These are phyloP conservation scores for Dinoponera quadriceps DNA, from an alignment of 1,140 invertebrate genomes.

Conservation along the genomic window DNA sequence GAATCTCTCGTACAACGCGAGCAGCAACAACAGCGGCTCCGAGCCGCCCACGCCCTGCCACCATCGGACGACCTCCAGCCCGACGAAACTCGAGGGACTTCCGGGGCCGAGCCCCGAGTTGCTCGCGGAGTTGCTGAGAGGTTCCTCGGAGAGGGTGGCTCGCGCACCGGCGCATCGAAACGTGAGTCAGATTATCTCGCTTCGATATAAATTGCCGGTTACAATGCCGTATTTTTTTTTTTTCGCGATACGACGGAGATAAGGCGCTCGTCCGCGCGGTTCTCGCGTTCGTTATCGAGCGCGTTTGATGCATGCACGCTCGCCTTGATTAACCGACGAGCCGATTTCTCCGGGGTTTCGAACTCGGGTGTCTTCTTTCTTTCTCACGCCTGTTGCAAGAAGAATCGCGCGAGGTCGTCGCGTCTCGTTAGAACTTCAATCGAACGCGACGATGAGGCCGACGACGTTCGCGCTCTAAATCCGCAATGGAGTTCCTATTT, in stretches of 20 bases:
- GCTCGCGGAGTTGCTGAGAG: constrained; percentile 90
- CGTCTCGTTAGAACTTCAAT: not conserved
- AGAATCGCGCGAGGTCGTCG: not conserved
- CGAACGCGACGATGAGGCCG: not conserved
- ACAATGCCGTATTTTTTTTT: constrained; percentile 48
- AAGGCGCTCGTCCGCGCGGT: constrained; percentile 22
- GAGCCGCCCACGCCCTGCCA: constrained; percentile 86
- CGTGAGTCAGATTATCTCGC: constrained; percentile 75
- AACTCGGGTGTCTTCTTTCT: not conserved
- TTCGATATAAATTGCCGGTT: constrained; percentile 51
- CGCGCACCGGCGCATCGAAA: constrained; percentile 81
- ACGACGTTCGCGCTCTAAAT: not conserved
- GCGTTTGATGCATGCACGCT: constrained; percentile 36
- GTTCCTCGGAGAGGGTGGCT: constrained; percentile 91
- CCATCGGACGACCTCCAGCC: constrained; percentile 92
- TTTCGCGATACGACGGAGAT: constrained; percentile 48
- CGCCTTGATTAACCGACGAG: constrained; percentile 33
- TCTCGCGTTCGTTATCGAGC: constrained; percentile 45
- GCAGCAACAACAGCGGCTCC: constrained; percentile 78
- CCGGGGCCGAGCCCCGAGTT: constrained; percentile 89
- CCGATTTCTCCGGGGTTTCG: not conserved
- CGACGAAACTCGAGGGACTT: constrained; percentile 90
- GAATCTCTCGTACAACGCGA: constrained; percentile 80
- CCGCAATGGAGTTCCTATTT: not conserved
- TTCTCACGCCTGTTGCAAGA: not conserved